Percentiles rank a stretch among this genome's conserved stretches.
Conservation (phyloP, 2,113 vertebrate genomes). For the Serinus canaria region DNA sequence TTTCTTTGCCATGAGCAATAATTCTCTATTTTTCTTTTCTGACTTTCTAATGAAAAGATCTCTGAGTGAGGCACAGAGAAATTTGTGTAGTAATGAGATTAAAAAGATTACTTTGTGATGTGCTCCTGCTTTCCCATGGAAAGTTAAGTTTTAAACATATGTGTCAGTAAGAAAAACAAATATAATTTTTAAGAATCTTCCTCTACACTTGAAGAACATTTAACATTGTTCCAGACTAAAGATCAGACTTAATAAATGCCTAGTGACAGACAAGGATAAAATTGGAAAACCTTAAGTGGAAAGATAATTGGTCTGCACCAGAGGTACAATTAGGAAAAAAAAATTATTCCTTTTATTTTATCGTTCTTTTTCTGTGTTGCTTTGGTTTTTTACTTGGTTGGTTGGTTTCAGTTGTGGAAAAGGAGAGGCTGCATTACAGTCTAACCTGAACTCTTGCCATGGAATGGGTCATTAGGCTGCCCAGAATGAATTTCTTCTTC, state of each 20-base stretch:
- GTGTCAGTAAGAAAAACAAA: background rate
- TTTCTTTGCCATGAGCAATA: background rate
- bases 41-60: background rate
- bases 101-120: background rate
- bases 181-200: background rate
- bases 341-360: background rate
- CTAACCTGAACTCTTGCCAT: background rate
- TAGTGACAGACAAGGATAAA: background rate
- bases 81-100: background rate
- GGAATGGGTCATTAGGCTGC: background rate
- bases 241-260: background rate
- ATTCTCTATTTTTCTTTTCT: background rate
- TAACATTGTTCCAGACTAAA: background rate
- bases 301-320: background rate
- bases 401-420: background rate
- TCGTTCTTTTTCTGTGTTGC: background rate
- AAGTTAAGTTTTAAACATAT: background rate
- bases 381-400: background rate
- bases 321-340: background rate
- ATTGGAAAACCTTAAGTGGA: background rate
- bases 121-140: background rate
- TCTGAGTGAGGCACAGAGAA: background rate
- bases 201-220: background rate
- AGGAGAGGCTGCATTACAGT: background rate
- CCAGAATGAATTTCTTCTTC: background rate